phyloP scores from a whole-genome alignment of 2,113 vertebrate species.

The Suricata suricatta region DNA sequence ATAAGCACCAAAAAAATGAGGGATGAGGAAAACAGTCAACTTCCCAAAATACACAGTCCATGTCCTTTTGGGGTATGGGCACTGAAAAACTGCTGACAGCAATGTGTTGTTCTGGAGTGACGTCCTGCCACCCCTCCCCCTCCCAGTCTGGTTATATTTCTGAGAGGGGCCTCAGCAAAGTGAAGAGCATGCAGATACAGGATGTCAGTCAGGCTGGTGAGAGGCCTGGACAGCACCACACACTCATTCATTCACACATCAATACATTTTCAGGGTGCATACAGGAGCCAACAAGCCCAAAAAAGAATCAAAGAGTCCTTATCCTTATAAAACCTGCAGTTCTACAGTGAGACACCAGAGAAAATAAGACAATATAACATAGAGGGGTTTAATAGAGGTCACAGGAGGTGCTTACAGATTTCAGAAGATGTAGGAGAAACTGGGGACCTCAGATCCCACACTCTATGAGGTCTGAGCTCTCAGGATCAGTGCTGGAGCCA shows the following conservation, averaged over 20 bases:
- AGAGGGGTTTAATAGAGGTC: not conserved
- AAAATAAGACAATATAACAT: not conserved
- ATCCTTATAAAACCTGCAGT: not conserved
- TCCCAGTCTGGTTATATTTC: not conserved
- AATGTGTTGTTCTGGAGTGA: not conserved
- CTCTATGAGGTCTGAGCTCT: not conserved
- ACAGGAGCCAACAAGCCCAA: not conserved
- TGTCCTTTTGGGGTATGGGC: not conserved
- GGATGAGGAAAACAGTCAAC: conserved; percentile 22
- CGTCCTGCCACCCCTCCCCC: not conserved
- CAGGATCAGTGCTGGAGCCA: not conserved
- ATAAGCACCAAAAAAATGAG: not conserved
- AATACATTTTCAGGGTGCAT: not conserved
- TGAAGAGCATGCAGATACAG: conserved; percentile 56
- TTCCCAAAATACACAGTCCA: conserved; percentile 38
- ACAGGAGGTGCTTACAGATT: not conserved
- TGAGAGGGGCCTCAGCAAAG: conserved; percentile 45
- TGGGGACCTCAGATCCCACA: not conserved
- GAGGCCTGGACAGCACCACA: conserved; percentile 30
- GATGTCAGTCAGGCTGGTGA: not conserved
- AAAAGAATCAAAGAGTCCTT: not conserved
- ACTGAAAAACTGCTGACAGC: not conserved
- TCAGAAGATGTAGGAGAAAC: not conserved
- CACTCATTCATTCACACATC: not conserved
- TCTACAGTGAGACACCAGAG: not conserved